Percentiles rank a stretch among this genome's conserved stretches.
phyloP scores from a whole-genome alignment of 2,888 invertebrate genomes.

The Blastobasis adustella region DNA sequence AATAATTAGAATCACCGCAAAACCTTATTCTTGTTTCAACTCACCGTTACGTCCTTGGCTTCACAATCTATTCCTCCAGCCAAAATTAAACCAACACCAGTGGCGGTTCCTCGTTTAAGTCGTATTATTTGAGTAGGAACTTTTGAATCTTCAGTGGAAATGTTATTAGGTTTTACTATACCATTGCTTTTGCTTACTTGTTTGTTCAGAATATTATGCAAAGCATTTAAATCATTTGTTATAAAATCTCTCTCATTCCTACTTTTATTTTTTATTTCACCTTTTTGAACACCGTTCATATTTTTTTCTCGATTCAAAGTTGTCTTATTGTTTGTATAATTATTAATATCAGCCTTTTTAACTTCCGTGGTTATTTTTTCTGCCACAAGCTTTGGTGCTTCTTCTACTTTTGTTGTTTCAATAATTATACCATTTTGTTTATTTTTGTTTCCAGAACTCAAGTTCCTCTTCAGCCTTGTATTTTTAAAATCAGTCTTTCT shows the following conservation, averaged over 20 bases:
- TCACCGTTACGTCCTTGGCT: constrained; percentile 92
- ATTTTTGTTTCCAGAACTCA: constrained; percentile 50
- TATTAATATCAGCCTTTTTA: constrained; percentile 48
- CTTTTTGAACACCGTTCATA: constrained; percentile 19
- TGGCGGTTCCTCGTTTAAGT: constrained; percentile 52
- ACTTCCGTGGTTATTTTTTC: constrained; percentile 55
- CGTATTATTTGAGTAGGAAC: constrained; percentile 42
- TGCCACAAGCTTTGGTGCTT: constrained; percentile 43
- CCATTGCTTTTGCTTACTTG: constrained; percentile 20
- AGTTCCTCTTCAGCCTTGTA: constrained; percentile 61
- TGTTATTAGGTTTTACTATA: constrained; percentile 28
- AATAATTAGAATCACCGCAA: not conserved
- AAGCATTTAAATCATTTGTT: constrained; percentile 22
- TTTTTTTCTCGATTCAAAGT: constrained; percentile 25
- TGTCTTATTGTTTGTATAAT: constrained; percentile 28
- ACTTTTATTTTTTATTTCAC: constrained; percentile 18
- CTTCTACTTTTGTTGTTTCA: constrained; percentile 47
- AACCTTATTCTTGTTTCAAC: constrained; percentile 24
- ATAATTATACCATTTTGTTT: constrained; percentile 45
- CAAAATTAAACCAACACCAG: constrained; percentile 89
- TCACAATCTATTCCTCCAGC: constrained; percentile 94
- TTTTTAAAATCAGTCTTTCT: constrained; percentile 65
- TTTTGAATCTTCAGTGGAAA: constrained; percentile 26
- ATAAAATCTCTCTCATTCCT: constrained; percentile 27
- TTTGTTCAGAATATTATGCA: constrained; percentile 20